phyloP scores from a whole-genome alignment of 2,888 invertebrate genomes.

The Pyrgus malvae region DNA sequence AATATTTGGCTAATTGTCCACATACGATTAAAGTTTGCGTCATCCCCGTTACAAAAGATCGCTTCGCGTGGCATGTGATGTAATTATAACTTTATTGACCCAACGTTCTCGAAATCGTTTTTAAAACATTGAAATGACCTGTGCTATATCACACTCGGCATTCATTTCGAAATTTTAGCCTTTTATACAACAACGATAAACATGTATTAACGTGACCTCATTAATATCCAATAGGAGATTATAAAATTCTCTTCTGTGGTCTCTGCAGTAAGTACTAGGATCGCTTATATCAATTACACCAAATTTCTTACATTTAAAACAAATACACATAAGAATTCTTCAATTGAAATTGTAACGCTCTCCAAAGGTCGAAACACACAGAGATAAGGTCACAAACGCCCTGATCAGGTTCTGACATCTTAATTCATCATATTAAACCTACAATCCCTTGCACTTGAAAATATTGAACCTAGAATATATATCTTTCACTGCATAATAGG shows the following conservation, averaged over 20 bases:
- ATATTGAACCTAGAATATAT: too few relatives aligned
- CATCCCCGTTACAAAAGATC: constrained; percentile 34
- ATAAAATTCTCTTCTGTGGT: background rate
- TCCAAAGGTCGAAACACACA: too few relatives aligned
- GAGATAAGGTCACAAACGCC: too few relatives aligned
- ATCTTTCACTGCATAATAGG: too few relatives aligned
- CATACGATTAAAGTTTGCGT: constrained; percentile 40
- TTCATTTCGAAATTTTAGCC: constrained; percentile 15
- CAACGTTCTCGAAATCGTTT: constrained; percentile 19
- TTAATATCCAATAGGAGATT: constrained; percentile 7
- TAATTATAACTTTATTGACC: constrained; percentile 33
- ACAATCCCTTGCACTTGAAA: too few relatives aligned
- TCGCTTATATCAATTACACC: constrained; percentile 27
- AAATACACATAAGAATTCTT: too few relatives aligned
- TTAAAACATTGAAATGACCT: constrained; percentile 16
- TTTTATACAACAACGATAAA: constrained; percentile 3
- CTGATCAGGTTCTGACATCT: too few relatives aligned
- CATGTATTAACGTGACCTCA: constrained; percentile 15
- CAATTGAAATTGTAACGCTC: too few relatives aligned
- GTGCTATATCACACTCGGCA: constrained; percentile 11
- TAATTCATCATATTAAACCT: too few relatives aligned
- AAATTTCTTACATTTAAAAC: background rate
- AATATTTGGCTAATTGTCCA: constrained; percentile 45
- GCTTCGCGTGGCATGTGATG: constrained; percentile 27
- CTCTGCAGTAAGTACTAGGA: background rate